Conservation (phyloP, 2,888 invertebrate genomes). For the Hirtodrosophila confusa region DNA sequence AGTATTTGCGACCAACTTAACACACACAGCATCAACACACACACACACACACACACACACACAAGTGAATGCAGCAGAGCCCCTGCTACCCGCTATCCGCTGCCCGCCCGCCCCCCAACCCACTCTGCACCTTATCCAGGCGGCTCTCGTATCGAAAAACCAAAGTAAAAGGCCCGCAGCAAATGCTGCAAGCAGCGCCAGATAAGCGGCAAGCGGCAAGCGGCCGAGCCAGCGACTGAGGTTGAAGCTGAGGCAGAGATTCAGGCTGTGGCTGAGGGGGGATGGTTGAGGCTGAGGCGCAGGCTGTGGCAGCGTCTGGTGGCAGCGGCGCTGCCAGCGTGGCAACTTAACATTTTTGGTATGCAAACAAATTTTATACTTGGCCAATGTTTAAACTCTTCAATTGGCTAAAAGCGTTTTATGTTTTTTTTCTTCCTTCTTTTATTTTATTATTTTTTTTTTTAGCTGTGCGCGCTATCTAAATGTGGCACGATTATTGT, state of each 20-base stretch:
- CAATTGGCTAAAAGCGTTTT: constrained; percentile 78
- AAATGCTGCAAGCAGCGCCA: constrained; percentile 78
- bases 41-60: constrained; percentile 26
- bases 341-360: constrained; percentile 69
- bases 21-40: constrained; percentile 38
- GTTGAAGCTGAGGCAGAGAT: constrained; percentile 49
- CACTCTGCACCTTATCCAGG: constrained; percentile 47
- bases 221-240: constrained; percentile 53
- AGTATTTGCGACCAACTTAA: constrained; percentile 76
- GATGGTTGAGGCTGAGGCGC: constrained; percentile 59
- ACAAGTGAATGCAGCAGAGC: constrained; percentile 48
- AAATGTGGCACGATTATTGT: constrained; percentile 81
- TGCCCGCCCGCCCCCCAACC: constrained; percentile 1
- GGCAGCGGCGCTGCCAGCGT: constrained; percentile 45
- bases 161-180: constrained; percentile 76
- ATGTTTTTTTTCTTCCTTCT: constrained; percentile 14
- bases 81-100: constrained; percentile 18
- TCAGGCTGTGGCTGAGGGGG: constrained; percentile 8
- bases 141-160: constrained; percentile 73
- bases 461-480: constrained; percentile 61
- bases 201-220: constrained; percentile 77
- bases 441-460: not conserved
- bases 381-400: constrained; percentile 81
- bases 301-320: constrained; percentile 37
- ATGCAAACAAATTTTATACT: constrained; percentile 78